Base-by-base conservation (phyloP, 2,113 vertebrate species). In the Hypanus sabinus region DNA sequence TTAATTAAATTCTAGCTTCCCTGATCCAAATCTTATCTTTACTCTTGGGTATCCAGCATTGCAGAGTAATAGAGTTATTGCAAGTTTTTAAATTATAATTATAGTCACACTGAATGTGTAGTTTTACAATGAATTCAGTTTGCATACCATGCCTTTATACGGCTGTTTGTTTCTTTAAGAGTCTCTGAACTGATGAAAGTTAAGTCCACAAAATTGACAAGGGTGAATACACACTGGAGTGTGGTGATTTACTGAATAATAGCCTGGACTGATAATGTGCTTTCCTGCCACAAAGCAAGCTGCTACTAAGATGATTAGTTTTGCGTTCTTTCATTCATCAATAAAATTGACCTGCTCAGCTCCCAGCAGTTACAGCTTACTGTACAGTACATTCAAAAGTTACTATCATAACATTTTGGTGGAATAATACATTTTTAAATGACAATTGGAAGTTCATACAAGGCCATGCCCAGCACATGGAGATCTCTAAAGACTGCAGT, bases 31-130 rank as follows among this genome's bases (percentile, higher is more conserved):
- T 7, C 65, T 62, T 18, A 65, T 87, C 27, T 12, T 6, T 30
- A 88, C 11, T 24, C 24, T 87, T 60, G 55, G 83, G 12, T 90
- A 60, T 90, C 33, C 30, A 20, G 57, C 14, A 5, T 87, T 87
- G 27, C 11, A 87, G 27, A 12, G 30, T 62, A 87, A 87, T 62
- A n/a, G 55, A 83, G 80, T 22, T 30, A 16, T 87, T 87, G 24
- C 22, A 57, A 57, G 46, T 87, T 87, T 87, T 62, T 9, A 87
- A 87, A 87, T 87, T 87, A 81, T 81, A 81, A 38, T 81, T 81
- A 81, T 38, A 20, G 80, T 22, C 3, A 20, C 36, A 55, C 38
- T 83, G 80, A 83, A 55, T 24, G 55, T 12, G 30, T 14, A 62
- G 27, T 62, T 87, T 60, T 62, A 87, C 55, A 62, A 30, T 16